Base-by-base conservation (phyloP, 2,113 vertebrate genomes). In the Daubentonia madagascariensis region DNA sequence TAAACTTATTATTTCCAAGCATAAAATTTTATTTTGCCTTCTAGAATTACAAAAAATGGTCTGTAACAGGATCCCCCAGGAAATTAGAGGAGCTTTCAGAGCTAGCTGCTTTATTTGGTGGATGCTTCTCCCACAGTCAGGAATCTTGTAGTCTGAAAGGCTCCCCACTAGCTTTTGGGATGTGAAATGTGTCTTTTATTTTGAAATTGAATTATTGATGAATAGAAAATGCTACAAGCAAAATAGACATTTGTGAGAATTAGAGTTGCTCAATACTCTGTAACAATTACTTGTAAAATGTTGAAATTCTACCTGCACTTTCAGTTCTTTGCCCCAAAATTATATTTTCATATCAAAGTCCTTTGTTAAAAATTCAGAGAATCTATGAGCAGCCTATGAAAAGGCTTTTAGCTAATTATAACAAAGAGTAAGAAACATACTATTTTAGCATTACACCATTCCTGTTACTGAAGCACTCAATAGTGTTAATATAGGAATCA, bases 11-110 rank as follows among this genome's bases (percentile, higher is more conserved):
- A 99, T 99, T 99, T 99, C 99, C 97, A 97, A 98, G 98, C 70
- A 97, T 98, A 98, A 98, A 98, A 99, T 98, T 98, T 98, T 98
- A 97, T 99, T 98, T 99, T 98, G 98, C 98, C 99, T 98, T 99
- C 99, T 99, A 99, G 98, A 98, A 97, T 99, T 99, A 99, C 99
- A 96, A 98, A 99, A 98, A 99, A 98, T 75, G 93, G 96, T 87
- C 97, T 99, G 99, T 99, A 99, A 99, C 98, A 98, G 98, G 99
- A 99, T 99, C 98, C 99, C 97, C 98, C 98, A 98, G 99, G 98
- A 98, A 98, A 98, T 99, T 98, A 99, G 37, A 23, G 98, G 98
- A 97, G 95, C 85, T 98, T 97, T 4, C 52, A 96, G 78, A 98
- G 96, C 78, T 95, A 81, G 95, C 93, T 93, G 98, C 88, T 96